phyloP scores from a whole-genome alignment of 1,140 invertebrate genomes.

The silkworm (Bombyx mori) region ASM3026992v2 NC_085118.1:2445001-2445500 shows the following conservation, averaged over 20 bases:
- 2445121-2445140: slow-evolving; percentile 91
- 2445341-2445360: too few relatives aligned
- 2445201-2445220: slow-evolving; percentile 77
- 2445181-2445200: slow-evolving; percentile 86
- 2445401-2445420: too few relatives aligned
- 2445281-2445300: slow-evolving; percentile 28
- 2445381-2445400: too few relatives aligned
- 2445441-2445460: too few relatives aligned
- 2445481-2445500: too few relatives aligned
- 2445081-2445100: slow-evolving; percentile 61
- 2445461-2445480: too few relatives aligned
- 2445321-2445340: too few relatives aligned
- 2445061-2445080: not conserved
- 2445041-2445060: not conserved
- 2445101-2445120: slow-evolving; percentile 94
- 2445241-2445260: slow-evolving; percentile 96
- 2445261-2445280: slow-evolving; percentile 94
- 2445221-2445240: slow-evolving; percentile 92
- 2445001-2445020: too few relatives aligned
- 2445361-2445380: too few relatives aligned
- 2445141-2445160: slow-evolving; percentile 89
- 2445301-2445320: too few relatives aligned
- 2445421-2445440: too few relatives aligned
- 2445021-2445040: not conserved
- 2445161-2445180: slow-evolving; percentile 91